Base-by-base conservation (phyloP, 1,140 invertebrate genomes). In the Aphidius gifuensis region DNA sequence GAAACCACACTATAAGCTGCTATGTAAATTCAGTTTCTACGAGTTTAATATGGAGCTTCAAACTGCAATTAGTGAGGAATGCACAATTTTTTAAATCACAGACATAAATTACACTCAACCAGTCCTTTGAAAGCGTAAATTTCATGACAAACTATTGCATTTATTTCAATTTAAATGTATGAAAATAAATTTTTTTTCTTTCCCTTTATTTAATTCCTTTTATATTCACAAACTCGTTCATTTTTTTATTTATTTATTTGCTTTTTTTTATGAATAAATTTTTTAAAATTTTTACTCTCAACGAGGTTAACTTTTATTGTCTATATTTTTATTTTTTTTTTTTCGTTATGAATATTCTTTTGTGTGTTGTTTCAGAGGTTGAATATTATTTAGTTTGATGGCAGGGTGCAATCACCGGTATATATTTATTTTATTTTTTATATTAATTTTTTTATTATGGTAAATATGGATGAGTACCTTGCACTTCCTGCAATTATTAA, bases 61-160 rank as follows among this genome's bases (percentile, higher is more conserved):
- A 16, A 16, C 16, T 43, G 71, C 68, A 71, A 72, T 72, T 71
- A 72, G 69, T 64, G 48, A 50, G 69, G 69, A 72, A 72, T 71
- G 69, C 62, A 43, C 32, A 6, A 57, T 38, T 16, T 38, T 57
- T 57, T 16, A 57, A 21, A n/a, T 57, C 55, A 4, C 39, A 42
- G 50, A 44, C 48, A 38, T 11, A 58, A 64, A 64, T 32, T 32
- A 4, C 23, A 32, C 23, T 32, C 23, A 32, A 32, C 23, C 23
- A 32, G 23, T 32, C 4, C 23, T 32, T 32, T 32, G 50, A n/a
- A 21, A 54, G 32, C 58, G 53, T 64, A 64, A 64, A 64, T 60
- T 64, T 49, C 11, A 53, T 9, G 23, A 60, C 62, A 64, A 64
- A 64, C 50, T 60, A 56, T 46, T 42, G 23, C 9, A 45, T 45